phyloP scores from a whole-genome alignment of 2,113 vertebrate genomes.

The Stictonetta naevosa region DNA sequence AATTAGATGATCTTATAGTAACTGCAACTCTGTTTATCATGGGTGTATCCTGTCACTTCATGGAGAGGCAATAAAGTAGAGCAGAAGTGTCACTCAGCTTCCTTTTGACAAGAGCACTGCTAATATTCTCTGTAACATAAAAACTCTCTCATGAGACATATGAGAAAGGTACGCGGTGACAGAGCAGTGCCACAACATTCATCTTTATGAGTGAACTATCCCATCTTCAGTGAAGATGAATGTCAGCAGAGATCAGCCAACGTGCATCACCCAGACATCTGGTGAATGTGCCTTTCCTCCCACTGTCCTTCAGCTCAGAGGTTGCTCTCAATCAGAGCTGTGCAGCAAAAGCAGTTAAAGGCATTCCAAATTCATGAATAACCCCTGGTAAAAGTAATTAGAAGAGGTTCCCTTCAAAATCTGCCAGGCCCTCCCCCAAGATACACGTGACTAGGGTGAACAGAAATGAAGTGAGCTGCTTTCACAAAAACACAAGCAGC shows the following conservation, averaged over 20 bases:
- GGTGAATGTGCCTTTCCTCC: background rate
- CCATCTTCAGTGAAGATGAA: conserved; percentile 52
- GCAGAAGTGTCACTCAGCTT: background rate
- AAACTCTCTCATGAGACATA: conserved; percentile 42
- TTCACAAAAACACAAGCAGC: background rate
- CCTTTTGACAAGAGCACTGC: conserved; percentile 24
- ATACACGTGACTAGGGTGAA: background rate
- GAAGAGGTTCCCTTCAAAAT: background rate
- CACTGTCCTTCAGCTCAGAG: conserved; percentile 39
- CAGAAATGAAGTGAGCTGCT: background rate
- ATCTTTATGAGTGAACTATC: conserved; percentile 68
- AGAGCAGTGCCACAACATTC: conserved; percentile 44
- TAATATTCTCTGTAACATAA: conserved; percentile 29
- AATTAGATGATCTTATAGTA: conserved; percentile 53
- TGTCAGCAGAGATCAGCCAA: conserved; percentile 44
- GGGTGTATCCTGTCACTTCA: conserved; percentile 43
- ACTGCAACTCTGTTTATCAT: conserved; percentile 46
- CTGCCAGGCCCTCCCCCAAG: background rate
- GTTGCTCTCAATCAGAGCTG: background rate
- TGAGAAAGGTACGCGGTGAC: background rate
- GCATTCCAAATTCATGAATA: background rate
- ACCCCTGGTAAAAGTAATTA: background rate
- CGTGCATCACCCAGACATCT: background rate
- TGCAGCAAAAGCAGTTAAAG: background rate
- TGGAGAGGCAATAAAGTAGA: conserved; percentile 47